phyloP scores from a whole-genome alignment of 2,888 invertebrate genomes.

The Aporophyla nigra region DNA sequence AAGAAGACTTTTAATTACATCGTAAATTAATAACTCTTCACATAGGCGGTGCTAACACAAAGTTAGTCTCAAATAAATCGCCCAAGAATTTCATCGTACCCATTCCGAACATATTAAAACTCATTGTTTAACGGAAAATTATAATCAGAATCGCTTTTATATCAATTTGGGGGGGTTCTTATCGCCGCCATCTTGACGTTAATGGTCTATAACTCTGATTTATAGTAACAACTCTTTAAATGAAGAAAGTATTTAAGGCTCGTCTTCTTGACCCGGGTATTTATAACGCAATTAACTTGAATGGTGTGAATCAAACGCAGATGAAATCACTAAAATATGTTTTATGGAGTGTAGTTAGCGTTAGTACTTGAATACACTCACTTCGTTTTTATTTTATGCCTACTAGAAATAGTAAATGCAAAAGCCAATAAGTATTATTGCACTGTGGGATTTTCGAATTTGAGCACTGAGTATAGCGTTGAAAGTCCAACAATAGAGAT shows the following conservation, averaged over 20 bases:
- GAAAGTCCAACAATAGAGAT: no score
- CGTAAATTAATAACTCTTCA: slow-evolving; percentile 12
- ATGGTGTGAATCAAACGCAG: slow-evolving; percentile 30
- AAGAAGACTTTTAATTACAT: neutral
- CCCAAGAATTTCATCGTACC: slow-evolving; percentile 31
- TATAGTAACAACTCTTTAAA: slow-evolving; percentile 60
- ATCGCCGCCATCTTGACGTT: slow-evolving; percentile 52
- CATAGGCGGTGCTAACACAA: neutral
- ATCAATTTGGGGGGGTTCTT: slow-evolving; percentile 54
- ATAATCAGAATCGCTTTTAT: slow-evolving; percentile 55
- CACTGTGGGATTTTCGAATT: no score
- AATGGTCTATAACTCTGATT: slow-evolving; percentile 61
- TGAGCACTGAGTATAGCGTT: no score
- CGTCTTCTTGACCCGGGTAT: slow-evolving; percentile 36
- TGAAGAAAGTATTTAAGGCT: slow-evolving; percentile 38
- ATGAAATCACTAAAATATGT: slow-evolving; percentile 37
- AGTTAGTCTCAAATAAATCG: slow-evolving; percentile 17
- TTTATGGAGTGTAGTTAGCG: slow-evolving; percentile 15
- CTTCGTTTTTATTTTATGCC: neutral
- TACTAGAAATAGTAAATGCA: neutral
- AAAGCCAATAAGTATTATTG: no score
- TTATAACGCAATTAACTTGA: slow-evolving; percentile 50
- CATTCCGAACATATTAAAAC: slow-evolving; percentile 45
- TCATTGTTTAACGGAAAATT: slow-evolving; percentile 41
- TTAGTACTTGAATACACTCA: neutral